Conservation (phyloP, 2,888 invertebrate species). For the Caenorhabditis virilis region DNA sequence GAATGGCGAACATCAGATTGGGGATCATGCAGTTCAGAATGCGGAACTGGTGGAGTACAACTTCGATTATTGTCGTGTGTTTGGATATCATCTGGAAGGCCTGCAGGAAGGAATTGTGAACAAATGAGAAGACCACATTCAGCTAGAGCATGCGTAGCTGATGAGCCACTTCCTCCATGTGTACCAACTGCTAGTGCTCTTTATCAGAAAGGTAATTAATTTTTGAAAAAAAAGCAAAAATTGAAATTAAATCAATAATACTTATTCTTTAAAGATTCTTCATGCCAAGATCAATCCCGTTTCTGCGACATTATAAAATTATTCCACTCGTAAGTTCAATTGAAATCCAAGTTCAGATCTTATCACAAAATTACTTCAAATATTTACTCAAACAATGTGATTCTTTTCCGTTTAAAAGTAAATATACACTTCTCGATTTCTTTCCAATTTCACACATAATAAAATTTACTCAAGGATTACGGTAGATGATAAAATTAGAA, state of each 20-base stretch:
- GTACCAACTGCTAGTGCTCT: slow-evolving; percentile 39
- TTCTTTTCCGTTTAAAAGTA: too few species aligned
- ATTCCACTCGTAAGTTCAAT: slow-evolving; percentile 66
- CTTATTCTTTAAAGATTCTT: slow-evolving; percentile 28
- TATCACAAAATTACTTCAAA: too few species aligned
- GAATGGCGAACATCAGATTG: slow-evolving; percentile 89
- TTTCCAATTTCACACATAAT: neutral
- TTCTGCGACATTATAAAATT: slow-evolving; percentile 67
- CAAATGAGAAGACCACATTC: slow-evolving; percentile 56
- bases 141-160: slow-evolving; percentile 56
- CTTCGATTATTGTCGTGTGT: slow-evolving; percentile 89
- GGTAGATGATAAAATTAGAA: neutral
- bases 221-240: neutral
- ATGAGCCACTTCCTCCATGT: slow-evolving; percentile 48
- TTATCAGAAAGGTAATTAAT: slow-evolving; percentile 31
- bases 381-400: too few species aligned
- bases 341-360: too few species aligned
- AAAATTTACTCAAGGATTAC: neutral
- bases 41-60: slow-evolving; percentile 83
- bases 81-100: slow-evolving; percentile 83
- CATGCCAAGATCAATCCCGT: slow-evolving; percentile 63
- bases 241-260: neutral
- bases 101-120: slow-evolving; percentile 83
- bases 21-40: slow-evolving; percentile 87
- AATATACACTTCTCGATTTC: too few species aligned